phyloP scores from a whole-genome alignment of 2,113 vertebrate genomes.

The Sarotherodon lohbergeri region DNA sequence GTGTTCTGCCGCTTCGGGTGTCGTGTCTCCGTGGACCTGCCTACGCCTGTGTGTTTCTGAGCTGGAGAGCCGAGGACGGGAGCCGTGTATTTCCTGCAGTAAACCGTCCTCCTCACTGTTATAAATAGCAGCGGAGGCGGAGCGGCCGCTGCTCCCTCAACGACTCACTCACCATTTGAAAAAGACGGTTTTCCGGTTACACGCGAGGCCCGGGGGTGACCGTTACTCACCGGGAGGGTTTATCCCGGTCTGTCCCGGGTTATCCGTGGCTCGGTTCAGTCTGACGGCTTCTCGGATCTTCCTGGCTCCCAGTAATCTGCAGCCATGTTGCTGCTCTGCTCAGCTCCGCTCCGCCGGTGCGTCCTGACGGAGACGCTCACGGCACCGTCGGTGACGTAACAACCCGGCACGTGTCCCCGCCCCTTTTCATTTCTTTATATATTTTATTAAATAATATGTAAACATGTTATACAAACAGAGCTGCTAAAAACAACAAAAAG shows the following conservation, averaged over 20 bases:
- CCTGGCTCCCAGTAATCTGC: constrained; percentile 61
- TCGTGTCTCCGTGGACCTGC: background rate
- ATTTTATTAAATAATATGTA: background rate
- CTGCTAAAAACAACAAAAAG: background rate
- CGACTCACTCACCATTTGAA: background rate
- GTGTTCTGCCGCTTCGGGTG: background rate
- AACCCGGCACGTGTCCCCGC: background rate
- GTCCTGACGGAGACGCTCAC: constrained; percentile 14
- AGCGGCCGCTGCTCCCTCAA: background rate
- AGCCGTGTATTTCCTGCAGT: constrained; percentile 43
- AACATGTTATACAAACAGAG: background rate
- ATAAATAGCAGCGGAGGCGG: background rate
- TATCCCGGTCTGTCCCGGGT: constrained; percentile 21
- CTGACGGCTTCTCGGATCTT: background rate
- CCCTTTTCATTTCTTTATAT: rapidly evolving
- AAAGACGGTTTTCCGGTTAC: background rate
- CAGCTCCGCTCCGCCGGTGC: background rate
- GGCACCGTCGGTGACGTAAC: background rate
- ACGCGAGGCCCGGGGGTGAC: background rate
- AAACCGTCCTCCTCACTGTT: background rate
- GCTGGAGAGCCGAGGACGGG: background rate
- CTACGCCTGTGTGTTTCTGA: background rate
- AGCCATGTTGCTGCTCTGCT: constrained; percentile 55
- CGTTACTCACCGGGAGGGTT: constrained; percentile 30
- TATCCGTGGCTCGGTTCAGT: constrained; percentile 36